Percentiles rank a stretch among this genome's conserved stretches.
phyloP scores from a whole-genome alignment of 2,113 vertebrate species.

The Mungos mungo region DNA sequence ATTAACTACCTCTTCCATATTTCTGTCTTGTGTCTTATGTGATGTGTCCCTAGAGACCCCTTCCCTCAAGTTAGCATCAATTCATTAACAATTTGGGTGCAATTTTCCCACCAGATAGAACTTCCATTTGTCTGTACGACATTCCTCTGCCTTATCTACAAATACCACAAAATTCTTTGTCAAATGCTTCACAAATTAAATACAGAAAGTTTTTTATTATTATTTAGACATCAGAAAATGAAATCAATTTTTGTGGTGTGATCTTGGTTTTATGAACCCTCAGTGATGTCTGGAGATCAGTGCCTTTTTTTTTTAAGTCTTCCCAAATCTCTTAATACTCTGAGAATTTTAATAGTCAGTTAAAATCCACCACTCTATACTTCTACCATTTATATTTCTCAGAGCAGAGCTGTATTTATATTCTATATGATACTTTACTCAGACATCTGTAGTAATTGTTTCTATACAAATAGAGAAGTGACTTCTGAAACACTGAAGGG shows the following conservation, averaged over 20 bases:
- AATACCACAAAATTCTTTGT: not conserved
- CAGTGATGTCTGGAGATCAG: not conserved
- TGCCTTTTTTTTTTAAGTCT: slow-evolving; percentile 21
- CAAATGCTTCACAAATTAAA: not conserved
- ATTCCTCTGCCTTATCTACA: not conserved
- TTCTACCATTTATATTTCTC: not conserved
- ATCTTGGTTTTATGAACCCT: not conserved
- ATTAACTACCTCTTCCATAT: not conserved
- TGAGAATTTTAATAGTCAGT: not conserved
- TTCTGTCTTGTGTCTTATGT: not conserved
- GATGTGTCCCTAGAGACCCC: not conserved
- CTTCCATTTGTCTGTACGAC: not conserved
- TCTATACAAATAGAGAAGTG: slow-evolving; percentile 39
- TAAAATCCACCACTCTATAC: not conserved
- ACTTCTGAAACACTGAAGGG: not conserved
- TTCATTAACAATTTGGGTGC: not conserved
- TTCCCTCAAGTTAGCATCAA: not conserved
- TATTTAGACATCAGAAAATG: slow-evolving; percentile 49
- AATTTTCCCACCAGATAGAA: not conserved
- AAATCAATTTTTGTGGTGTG: not conserved
- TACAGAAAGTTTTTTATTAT: not conserved
- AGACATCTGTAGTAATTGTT: slow-evolving; percentile 41
- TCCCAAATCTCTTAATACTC: slow-evolving; percentile 3
- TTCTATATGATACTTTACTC: not conserved
- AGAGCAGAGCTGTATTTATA: slow-evolving; percentile 23